A percentile compares a stretch with the other conserved stretches of the same genome.
Evolutionary conservation across 2,888 invertebrate genomes (phyloP).

Genomic region (Fragum whitleyi): DNA sequence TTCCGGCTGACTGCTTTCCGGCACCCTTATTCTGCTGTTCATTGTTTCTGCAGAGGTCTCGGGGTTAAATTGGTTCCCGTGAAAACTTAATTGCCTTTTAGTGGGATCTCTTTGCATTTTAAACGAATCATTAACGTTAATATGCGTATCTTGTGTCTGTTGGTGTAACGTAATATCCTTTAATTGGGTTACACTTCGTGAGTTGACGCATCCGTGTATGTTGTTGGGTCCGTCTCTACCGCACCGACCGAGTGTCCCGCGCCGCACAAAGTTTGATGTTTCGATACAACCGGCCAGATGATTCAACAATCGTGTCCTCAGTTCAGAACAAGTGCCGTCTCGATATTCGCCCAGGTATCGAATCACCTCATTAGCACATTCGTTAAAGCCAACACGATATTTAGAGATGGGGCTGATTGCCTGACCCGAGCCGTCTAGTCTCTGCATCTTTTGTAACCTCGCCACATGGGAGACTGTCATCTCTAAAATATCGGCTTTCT

Average conservation of each 20-base stretch:
- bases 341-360: constrained; percentile 75
- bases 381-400: constrained; percentile 78
- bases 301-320: constrained; percentile 72
- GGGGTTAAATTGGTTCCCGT: constrained; percentile 16
- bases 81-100: constrained; percentile 24
- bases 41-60: not conserved
- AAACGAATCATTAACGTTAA: constrained; percentile 8
- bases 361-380: constrained; percentile 80
- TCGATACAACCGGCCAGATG: constrained; percentile 75
- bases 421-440: constrained; percentile 43
- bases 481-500: constrained; percentile 83
- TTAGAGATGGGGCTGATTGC: constrained; percentile 63
- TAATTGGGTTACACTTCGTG: constrained; percentile 3
- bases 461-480: constrained; percentile 81
- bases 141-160: not conserved
- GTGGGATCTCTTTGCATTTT: constrained; percentile 18
- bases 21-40: not conserved
- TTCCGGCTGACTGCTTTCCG: constrained; percentile 17
- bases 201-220: not conserved
- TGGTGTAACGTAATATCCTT: constrained; percentile 1
- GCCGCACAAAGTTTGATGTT: constrained; percentile 29
- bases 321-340: constrained; percentile 68
- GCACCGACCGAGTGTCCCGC: constrained; percentile 5
- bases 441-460: constrained; percentile 72
- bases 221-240: not conserved